Percentiles rank a stretch among this genome's conserved stretches.
phyloP scores from a whole-genome alignment of 2,888 invertebrate species.

The Parthenolecanium corni region DNA sequence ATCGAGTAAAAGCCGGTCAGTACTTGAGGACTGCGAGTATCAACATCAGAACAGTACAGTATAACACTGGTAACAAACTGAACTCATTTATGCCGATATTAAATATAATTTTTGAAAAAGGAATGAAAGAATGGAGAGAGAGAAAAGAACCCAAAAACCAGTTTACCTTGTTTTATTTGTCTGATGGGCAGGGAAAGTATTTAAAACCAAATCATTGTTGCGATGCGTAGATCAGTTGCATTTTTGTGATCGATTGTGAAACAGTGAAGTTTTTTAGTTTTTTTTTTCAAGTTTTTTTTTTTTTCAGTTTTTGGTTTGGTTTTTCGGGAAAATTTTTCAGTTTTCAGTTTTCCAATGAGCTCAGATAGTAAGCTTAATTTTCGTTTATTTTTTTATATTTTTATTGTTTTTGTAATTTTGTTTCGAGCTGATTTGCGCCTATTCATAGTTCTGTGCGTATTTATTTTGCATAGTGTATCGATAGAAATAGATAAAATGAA shows the following conservation, averaged over 20 bases:
- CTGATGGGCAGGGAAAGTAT: constrained; percentile 26
- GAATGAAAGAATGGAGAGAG: too few relatives aligned
- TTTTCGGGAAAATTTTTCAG: not conserved
- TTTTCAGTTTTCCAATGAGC: constrained; percentile 5
- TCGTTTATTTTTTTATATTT: not conserved
- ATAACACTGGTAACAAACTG: too few relatives aligned
- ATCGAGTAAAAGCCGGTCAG: too few relatives aligned
- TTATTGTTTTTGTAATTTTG: not conserved
- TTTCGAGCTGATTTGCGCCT: not conserved
- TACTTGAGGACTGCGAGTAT: too few relatives aligned
- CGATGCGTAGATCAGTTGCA: constrained; percentile 19
- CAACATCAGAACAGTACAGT: too few relatives aligned
- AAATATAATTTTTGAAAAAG: too few relatives aligned
- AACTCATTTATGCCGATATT: too few relatives aligned
- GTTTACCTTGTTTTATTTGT: constrained; percentile 21
- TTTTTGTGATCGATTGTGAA: constrained; percentile 22
- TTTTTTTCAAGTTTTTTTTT: not conserved
- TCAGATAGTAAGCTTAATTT: constrained; percentile 17
- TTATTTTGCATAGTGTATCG: too few relatives aligned
- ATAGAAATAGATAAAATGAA: too few relatives aligned
- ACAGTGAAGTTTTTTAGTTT: not conserved
- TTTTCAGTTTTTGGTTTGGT: too few relatives aligned
- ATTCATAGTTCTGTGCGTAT: too few relatives aligned
- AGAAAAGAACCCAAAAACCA: constrained; percentile 1
- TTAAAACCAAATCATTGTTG: constrained; percentile 22